Percentiles rank a stretch among this genome's conserved stretches.
Evolutionary conservation across 2,113 vertebrate species (phyloP).

Genomic region (Percopsis transmontana): DNA sequence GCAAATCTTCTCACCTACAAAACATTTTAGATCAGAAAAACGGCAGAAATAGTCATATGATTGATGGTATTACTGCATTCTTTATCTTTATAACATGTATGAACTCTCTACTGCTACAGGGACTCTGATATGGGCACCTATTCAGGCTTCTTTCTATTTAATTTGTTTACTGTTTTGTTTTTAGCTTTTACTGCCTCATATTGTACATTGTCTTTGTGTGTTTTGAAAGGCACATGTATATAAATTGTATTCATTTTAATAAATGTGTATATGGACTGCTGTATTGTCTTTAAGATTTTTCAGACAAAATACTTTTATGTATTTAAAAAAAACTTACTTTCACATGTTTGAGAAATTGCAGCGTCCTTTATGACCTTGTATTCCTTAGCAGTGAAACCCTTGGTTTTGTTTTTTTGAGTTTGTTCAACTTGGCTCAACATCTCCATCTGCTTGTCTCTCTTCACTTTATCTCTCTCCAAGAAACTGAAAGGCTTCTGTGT

Average conservation of each 20-base stretch:
- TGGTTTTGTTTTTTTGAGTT: conserved; percentile 55
- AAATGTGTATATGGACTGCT: too few species aligned
- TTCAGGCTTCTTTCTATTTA: too few species aligned
- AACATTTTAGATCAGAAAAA: conserved; percentile 3
- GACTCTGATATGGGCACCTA: too few species aligned
- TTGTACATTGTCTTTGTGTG: too few species aligned
- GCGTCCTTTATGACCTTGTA: conserved; percentile 61
- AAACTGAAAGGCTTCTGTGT: conserved; percentile 90
- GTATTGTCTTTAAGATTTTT: too few species aligned
- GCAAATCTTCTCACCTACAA: conserved; percentile 81
- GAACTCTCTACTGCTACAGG: too few species aligned
- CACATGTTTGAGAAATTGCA: conserved; percentile 76
- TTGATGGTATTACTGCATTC: not conserved
- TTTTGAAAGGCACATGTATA: too few species aligned
- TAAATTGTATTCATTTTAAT: too few species aligned
- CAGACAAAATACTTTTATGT: too few species aligned
- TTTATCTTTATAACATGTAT: not conserved
- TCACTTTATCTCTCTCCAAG: conserved; percentile 82
- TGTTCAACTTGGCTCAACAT: conserved; percentile 57
- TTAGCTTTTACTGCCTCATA: too few species aligned
- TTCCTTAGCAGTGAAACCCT: not conserved
- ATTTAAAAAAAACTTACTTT: conserved; percentile 75
- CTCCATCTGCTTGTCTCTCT: conserved; percentile 72
- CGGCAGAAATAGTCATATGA: conserved; percentile 1
- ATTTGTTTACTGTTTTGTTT: too few species aligned